These are phyloP conservation scores for Camelus dromedarius DNA, from an alignment of 2,113 vertebrate species.

Conservation along the genomic window DNA sequence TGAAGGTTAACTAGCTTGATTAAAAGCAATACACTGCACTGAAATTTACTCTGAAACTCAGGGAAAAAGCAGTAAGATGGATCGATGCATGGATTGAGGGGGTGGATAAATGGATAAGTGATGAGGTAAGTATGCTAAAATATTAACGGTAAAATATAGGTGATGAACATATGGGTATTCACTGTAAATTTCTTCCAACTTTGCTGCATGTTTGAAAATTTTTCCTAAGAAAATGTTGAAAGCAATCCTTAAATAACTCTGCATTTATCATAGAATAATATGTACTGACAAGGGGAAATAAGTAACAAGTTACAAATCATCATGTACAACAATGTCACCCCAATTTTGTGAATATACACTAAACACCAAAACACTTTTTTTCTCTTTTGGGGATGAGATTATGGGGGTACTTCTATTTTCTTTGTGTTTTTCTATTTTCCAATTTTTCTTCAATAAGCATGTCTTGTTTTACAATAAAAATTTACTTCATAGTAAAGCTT, in stretches of 20 bases:
- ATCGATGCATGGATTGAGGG: not conserved
- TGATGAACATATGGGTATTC: not conserved
- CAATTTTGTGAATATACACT: not conserved
- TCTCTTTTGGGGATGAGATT: not conserved
- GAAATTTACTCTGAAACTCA: constrained; percentile 5
- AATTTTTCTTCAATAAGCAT: not conserved
- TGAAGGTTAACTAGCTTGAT: not conserved
- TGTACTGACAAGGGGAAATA: not conserved
- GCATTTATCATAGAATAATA: not conserved
- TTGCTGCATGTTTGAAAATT: not conserved
- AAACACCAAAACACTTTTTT: constrained; percentile 7
- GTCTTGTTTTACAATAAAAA: not conserved
- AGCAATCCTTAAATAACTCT: not conserved
- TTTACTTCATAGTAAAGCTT: not conserved
- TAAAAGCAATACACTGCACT: not conserved
- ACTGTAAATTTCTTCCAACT: not conserved
- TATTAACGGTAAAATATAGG: not conserved
- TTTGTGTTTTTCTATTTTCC: not conserved
- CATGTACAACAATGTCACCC: not conserved
- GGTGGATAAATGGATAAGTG: not conserved
- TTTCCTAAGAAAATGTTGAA: not conserved
- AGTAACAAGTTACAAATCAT: not conserved
- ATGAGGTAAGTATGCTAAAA: not conserved
- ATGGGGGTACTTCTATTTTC: not conserved
- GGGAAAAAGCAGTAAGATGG: not conserved